These are phyloP conservation scores for Heterodera carotae DNA, from an alignment of 1,140 invertebrate genomes.

Conservation along the genomic window DNA sequence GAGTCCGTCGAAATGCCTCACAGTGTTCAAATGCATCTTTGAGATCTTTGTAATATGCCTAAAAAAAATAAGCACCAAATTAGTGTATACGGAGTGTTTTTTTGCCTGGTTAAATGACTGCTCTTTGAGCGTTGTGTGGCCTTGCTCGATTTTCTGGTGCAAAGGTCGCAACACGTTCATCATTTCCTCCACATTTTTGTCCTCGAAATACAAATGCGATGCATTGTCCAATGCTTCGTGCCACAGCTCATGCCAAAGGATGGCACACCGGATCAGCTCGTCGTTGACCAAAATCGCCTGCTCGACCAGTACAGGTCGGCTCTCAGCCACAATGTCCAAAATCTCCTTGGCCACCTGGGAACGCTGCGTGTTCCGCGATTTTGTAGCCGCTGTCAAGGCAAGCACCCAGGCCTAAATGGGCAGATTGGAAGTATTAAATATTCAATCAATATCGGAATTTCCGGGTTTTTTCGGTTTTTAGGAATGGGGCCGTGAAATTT, in stretches of 20 bases:
- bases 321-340: constrained; percentile 89
- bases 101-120: constrained; percentile 89
- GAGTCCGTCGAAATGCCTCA: constrained; percentile 78
- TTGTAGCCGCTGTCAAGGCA: constrained; percentile 92
- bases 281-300: constrained; percentile 80
- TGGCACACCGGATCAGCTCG: constrained; percentile 94
- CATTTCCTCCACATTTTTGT: constrained; percentile 85
- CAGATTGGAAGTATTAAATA: neutral
- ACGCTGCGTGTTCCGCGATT: constrained; percentile 81
- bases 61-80: no score
- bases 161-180: constrained; percentile 90
- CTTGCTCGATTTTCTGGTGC: constrained; percentile 87
- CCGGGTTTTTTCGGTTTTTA: no score
- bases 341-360: constrained; percentile 91
- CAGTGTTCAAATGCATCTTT: constrained; percentile 93
- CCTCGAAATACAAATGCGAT: constrained; percentile 88
- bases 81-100: no score
- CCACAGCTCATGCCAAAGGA: constrained; percentile 94
- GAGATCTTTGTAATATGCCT: constrained; percentile 86
- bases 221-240: constrained; percentile 97
- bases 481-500: neutral
- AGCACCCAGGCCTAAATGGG: constrained; percentile 83
- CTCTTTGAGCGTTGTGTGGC: constrained; percentile 90
- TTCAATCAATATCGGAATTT: no score
- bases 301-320: constrained; percentile 84